A percentile compares a stretch with the other conserved stretches of the same genome.
These are phyloP conservation scores for Eucera pruinosa DNA, from an alignment of 2,888 invertebrate species.

Conservation along the genomic window DNA sequence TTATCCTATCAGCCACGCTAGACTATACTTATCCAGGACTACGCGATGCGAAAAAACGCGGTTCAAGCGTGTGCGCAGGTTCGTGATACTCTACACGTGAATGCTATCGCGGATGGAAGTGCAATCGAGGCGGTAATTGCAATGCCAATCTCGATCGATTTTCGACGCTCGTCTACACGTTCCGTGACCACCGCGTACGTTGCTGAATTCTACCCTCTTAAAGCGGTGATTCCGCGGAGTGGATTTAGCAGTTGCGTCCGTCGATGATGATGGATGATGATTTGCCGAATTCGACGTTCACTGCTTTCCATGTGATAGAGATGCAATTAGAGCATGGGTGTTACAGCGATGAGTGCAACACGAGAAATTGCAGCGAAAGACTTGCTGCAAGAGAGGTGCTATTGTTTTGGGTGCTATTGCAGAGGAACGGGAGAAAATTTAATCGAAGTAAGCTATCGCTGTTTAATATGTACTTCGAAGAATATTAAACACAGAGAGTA, in stretches of 20 bases:
- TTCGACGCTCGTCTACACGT: constrained; percentile 15
- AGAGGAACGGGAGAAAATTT: no score
- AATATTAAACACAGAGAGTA: no score
- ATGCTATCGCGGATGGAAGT: constrained; percentile 35
- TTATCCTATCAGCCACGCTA: constrained; percentile 54
- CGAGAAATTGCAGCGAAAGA: constrained; percentile 3
- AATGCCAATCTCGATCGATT: constrained; percentile 47
- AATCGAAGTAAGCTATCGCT: no score
- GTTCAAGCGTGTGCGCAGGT: neutral
- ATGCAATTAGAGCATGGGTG: constrained; percentile 7
- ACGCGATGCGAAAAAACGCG: constrained; percentile 29
- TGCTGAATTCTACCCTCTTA: constrained; percentile 2
- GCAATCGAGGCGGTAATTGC: constrained; percentile 45
- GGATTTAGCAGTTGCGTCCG: constrained; percentile 7
- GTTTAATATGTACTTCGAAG: no score
- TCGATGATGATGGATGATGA: constrained; percentile 12
- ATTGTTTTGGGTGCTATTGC: no score
- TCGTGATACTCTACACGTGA: constrained; percentile 1
- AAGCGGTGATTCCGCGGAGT: constrained; percentile 21
- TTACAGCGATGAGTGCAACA: neutral
- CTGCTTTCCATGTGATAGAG: neutral
- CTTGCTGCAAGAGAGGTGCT: neutral
- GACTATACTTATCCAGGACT: constrained; percentile 61
- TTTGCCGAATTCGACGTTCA: constrained; percentile 10
- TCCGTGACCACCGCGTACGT: no score